Base-by-base conservation (phyloP, 1,140 invertebrate genomes). In the Rhopalosiphum padi region DNA sequence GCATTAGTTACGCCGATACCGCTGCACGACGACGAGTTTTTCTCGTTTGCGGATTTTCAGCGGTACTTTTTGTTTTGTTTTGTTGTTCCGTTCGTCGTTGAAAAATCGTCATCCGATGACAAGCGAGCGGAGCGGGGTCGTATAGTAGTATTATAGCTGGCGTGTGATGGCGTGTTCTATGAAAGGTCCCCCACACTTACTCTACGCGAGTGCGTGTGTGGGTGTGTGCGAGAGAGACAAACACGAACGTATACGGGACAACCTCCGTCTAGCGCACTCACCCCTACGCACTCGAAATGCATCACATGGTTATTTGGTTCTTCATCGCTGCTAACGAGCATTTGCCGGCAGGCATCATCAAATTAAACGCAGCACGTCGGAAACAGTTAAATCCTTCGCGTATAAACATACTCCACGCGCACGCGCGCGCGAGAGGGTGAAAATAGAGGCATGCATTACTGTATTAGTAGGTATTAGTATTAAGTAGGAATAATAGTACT, bases 291-390 rank as follows among this genome's bases (percentile, higher is more conserved):
- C 82, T 22, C 35, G 11, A 23, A 23, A 23, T 46, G 41, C 37
- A 37, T 37, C 37, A 37, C 85, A 87, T n/a, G 85, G 41, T 87
- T 51, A 51, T 51, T n/a, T n/a, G 41, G 25, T 37, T 30, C 25
- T 87, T 37, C 41, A 41, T 41, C 35, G 22, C 30, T 18, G 35
- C 88, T 90, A 90, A 90, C 88, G 88, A 90, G 88, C 88, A 37
- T 55, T 60, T 90, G 88, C 88, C 88, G 88, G 22, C 51, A 15
- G 88, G 53, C 88, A 90, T 55, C 51, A 30, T 60, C 51, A 25
- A 55, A 60, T 60, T 90, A 90, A 90, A 90, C 88, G 53, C 53
- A 30, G 30, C 46, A 53, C n/a, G 87, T 90, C 88, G 53, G 53
- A 90, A 90, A 90, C 88, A n/a, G 51, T 90, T 53, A 53, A 89